Conservation (phyloP, 2,797 vertebrate species). For the Microcaecilia unicolor region DNA sequence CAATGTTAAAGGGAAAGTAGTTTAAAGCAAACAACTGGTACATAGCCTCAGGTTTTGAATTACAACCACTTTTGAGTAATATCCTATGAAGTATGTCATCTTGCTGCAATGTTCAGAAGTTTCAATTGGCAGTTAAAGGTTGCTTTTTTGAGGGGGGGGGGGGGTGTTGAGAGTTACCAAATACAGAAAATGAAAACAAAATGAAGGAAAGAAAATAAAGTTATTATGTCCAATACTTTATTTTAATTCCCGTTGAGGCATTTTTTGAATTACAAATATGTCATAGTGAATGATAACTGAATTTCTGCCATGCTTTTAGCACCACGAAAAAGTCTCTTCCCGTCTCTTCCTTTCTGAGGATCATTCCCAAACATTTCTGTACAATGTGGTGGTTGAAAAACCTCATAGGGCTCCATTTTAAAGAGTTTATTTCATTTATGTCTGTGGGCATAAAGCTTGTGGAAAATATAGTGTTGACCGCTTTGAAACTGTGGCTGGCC, state of each 20-base stretch:
- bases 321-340: slow-evolving; percentile 57
- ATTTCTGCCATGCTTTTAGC: slow-evolving; percentile 62
- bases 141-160: too few species aligned
- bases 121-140: slow-evolving; percentile 61
- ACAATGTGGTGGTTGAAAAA: slow-evolving; percentile 50
- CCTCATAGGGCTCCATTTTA: too few species aligned
- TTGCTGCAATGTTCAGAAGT: slow-evolving; percentile 48
- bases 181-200: slow-evolving; percentile 23
- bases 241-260: slow-evolving; percentile 77
- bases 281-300: slow-evolving; percentile 64
- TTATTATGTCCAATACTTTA: slow-evolving; percentile 71
- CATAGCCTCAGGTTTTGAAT: slow-evolving; percentile 96
- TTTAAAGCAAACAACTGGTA: slow-evolving; percentile 79
- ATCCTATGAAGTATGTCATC: slow-evolving; percentile 59
- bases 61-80: slow-evolving; percentile 77
- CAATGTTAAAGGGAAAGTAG: slow-evolving; percentile 81
- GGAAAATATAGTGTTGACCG: too few species aligned
- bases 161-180: slow-evolving; percentile 63
- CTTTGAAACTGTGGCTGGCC: too few species aligned
- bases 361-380: slow-evolving; percentile 47
- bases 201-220: slow-evolving; percentile 41
- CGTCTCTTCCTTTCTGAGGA: slow-evolving; percentile 29
- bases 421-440: too few species aligned
- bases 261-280: slow-evolving; percentile 70
- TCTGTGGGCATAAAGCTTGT: too few species aligned